phyloP scores from a whole-genome alignment of 2,113 vertebrate genomes.

The Amphiprion percula region DNA sequence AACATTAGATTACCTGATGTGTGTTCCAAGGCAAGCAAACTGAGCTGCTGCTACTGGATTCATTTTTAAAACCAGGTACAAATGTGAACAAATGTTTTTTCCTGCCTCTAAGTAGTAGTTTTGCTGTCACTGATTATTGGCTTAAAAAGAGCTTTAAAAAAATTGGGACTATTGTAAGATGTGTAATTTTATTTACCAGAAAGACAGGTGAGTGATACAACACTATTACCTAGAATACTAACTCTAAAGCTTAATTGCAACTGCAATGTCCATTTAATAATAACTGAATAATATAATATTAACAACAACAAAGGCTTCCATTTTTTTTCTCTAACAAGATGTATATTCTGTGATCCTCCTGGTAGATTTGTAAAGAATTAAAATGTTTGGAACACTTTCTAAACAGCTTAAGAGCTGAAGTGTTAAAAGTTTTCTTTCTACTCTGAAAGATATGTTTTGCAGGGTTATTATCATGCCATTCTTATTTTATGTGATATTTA shows the following conservation, averaged over 20 bases:
- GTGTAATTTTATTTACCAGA: no score
- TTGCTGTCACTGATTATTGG: not conserved
- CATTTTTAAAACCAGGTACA: no score
- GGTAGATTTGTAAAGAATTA: not conserved
- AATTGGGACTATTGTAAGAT: not conserved
- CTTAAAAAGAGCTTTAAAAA: not conserved
- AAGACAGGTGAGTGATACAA: no score
- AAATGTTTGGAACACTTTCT: slow-evolving; percentile 19
- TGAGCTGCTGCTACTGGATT: no score
- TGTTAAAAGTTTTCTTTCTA: slow-evolving; percentile 25
- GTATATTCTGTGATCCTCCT: not conserved
- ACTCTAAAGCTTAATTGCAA: no score
- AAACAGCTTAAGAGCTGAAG: slow-evolving; percentile 8
- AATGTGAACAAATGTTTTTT: no score
- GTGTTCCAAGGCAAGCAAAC: no score
- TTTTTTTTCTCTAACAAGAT: not conserved
- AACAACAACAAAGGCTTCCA: not conserved
- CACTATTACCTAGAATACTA: no score
- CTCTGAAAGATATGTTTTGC: slow-evolving; percentile 1
- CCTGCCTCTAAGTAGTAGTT: no score
- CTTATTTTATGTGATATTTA: slow-evolving; percentile 29
- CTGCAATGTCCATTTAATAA: no score
- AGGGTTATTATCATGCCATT: slow-evolving; percentile 25
- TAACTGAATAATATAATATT: not conserved
- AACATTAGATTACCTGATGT: slow-evolving; percentile 67